phyloP scores from a whole-genome alignment of 2,888 invertebrate species.

The Pseudolycoriella hygida region DNA sequence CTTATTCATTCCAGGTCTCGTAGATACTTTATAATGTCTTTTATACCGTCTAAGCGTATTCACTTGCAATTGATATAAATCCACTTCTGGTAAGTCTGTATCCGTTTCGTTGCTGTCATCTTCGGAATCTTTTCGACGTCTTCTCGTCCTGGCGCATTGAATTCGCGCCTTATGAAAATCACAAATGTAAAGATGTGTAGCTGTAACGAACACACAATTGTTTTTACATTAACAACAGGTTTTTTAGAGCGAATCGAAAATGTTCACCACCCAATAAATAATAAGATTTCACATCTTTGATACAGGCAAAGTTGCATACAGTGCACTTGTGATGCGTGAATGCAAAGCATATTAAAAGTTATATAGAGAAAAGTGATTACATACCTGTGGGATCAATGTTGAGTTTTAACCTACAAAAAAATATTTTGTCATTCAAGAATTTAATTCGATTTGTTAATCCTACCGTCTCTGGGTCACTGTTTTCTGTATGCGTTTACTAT shows the following conservation, averaged over 20 bases:
- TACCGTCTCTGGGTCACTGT: slow-evolving; percentile 72
- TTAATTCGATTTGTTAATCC: too few species aligned
- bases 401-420: slow-evolving; percentile 73
- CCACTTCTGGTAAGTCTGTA: slow-evolving; percentile 79
- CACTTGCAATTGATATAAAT: slow-evolving; percentile 82
- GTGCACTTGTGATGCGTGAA: too few species aligned
- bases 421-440: too few species aligned
- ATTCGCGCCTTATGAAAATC: slow-evolving; percentile 92
- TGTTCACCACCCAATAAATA: too few species aligned
- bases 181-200: slow-evolving; percentile 79
- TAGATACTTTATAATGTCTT: slow-evolving; percentile 79
- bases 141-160: slow-evolving; percentile 84
- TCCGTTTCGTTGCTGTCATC: slow-evolving; percentile 91
- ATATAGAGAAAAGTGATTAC: too few species aligned
- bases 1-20: slow-evolving; percentile 84
- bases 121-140: slow-evolving; percentile 81
- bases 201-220: too few species aligned
- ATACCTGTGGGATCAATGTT: slow-evolving; percentile 64
- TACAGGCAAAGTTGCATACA: too few species aligned
- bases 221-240: too few species aligned
- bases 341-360: too few species aligned
- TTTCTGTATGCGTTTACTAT: slow-evolving; percentile 92
- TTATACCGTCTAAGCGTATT: slow-evolving; percentile 90
- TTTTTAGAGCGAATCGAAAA: too few species aligned
- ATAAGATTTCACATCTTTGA: too few species aligned